These are phyloP conservation scores for Drosophila aff. DNA, from an alignment of 1,140 invertebrate genomes.

Conservation along the genomic window DNA sequence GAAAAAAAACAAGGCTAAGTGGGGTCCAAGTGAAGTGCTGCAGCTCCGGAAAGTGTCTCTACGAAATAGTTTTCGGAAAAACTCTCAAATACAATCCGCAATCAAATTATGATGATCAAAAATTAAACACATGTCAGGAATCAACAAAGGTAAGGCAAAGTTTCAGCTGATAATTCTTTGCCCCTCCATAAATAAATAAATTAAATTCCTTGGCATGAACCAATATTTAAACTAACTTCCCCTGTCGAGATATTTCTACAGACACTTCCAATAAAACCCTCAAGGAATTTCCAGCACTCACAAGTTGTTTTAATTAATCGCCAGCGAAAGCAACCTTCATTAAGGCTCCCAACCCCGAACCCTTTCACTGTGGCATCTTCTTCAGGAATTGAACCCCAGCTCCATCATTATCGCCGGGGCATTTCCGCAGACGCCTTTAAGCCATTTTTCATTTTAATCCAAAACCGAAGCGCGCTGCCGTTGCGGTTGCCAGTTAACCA, in stretches of 20 bases:
- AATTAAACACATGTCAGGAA: constrained; percentile 4
- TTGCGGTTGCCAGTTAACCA: constrained; percentile 10
- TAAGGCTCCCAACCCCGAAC: constrained; percentile 7
- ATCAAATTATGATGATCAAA: constrained; percentile 6
- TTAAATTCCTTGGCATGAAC: not conserved
- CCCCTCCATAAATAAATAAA: not conserved
- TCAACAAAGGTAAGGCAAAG: not conserved
- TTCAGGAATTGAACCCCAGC: constrained; percentile 19
- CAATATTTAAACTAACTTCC: not conserved
- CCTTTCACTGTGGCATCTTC: constrained; percentile 27
- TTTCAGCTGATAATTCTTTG: too few relatives aligned
- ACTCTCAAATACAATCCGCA: not conserved
- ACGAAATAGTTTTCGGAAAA: not conserved
- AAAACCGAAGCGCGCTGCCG: constrained; percentile 35
- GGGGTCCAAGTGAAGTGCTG: not conserved
- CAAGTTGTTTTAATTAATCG: constrained; percentile 44
- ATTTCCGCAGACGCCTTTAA: constrained; percentile 53
- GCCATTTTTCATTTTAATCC: constrained; percentile 63
- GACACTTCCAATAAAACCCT: constrained; percentile 6
- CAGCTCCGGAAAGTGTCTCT: not conserved
- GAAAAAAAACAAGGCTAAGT: constrained; percentile 8
- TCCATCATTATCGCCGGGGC: constrained; percentile 46
- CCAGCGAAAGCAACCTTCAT: constrained; percentile 34
- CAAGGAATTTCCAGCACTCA: constrained; percentile 28
- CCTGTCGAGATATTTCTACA: constrained; percentile 8